Conservation (phyloP, 2,888 invertebrate genomes). For the Xylocampa areola region DNA sequence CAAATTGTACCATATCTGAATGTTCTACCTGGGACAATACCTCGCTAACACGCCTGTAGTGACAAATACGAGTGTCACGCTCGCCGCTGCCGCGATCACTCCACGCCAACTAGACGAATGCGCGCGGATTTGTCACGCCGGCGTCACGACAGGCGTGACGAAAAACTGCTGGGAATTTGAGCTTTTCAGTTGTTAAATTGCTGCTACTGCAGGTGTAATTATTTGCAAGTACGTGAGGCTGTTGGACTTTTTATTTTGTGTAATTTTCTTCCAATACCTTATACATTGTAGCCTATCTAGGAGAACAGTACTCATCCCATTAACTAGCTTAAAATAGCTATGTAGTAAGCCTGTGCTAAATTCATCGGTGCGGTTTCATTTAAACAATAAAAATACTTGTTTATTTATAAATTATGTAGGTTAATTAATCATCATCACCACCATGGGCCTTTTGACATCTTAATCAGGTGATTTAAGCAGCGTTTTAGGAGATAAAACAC, state of each 20-base stretch:
- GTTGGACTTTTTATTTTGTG: neutral
- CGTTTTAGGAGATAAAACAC: no score
- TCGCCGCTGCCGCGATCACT: slow-evolving; percentile 64
- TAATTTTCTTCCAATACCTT: neutral
- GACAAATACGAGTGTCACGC: slow-evolving; percentile 62
- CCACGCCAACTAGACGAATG: slow-evolving; percentile 64
- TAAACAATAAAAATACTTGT: no score
- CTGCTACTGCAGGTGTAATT: slow-evolving; percentile 38
- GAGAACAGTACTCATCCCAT: no score
- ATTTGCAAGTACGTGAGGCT: slow-evolving; percentile 5
- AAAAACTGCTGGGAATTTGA: slow-evolving; percentile 51
- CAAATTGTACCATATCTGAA: slow-evolving; percentile 29
- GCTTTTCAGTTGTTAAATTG: slow-evolving; percentile 48
- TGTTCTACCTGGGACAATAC: slow-evolving; percentile 51
- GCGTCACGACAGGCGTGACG: slow-evolving; percentile 51
- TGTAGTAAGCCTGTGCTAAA: no score
- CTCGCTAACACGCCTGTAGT: slow-evolving; percentile 50
- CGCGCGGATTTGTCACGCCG: slow-evolving; percentile 63
- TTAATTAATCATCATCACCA: no score
- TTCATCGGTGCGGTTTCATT: no score
- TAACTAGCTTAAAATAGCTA: no score
- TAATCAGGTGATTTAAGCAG: no score
- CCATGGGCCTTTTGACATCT: no score
- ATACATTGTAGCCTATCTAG: no score
- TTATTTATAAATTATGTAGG: no score